Conservation (phyloP, 1,140 invertebrate genomes). For the Drepana arcuata region DNA sequence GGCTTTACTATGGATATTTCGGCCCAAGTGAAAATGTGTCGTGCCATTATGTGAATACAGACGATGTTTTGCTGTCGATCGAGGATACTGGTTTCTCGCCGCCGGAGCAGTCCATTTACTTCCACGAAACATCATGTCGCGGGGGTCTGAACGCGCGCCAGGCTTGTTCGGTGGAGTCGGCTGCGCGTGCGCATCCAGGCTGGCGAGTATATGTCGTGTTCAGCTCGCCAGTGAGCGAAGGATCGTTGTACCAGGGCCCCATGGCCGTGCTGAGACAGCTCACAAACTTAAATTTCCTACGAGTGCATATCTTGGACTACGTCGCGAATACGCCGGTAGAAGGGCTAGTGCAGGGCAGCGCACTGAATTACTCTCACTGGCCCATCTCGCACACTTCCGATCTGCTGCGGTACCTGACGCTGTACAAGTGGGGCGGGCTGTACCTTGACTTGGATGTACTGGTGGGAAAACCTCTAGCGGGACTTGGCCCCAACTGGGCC, state of each 20-base stretch:
- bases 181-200: constrained; percentile 70
- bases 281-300: constrained; percentile 73
- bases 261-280: constrained; percentile 58
- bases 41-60: constrained; percentile 17
- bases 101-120: constrained; percentile 63
- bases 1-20: no score
- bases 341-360: constrained; percentile 31
- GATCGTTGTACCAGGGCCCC: constrained; percentile 3
- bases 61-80: constrained; percentile 14
- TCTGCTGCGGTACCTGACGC: constrained; percentile 78
- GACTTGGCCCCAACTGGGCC: constrained; percentile 75
- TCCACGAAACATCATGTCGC: constrained; percentile 73
- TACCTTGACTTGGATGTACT: constrained; percentile 86
- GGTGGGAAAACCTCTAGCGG: constrained; percentile 75
- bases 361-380: constrained; percentile 72
- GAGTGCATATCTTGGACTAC: constrained; percentile 69
- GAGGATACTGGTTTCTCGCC: constrained; percentile 11
- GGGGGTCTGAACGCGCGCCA: constrained; percentile 61
- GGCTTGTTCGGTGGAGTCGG: constrained; percentile 75
- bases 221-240: constrained; percentile 36
- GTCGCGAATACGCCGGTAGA: constrained; percentile 19
- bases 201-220: constrained; percentile 69
- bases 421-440: constrained; percentile 85
- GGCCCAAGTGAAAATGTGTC: constrained; percentile 21
- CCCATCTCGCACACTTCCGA: constrained; percentile 78